Percentiles rank a stretch among this genome's conserved stretches.
phyloP scores from a whole-genome alignment of 2,113 vertebrate genomes.

The Neogobius melanostomus region DNA sequence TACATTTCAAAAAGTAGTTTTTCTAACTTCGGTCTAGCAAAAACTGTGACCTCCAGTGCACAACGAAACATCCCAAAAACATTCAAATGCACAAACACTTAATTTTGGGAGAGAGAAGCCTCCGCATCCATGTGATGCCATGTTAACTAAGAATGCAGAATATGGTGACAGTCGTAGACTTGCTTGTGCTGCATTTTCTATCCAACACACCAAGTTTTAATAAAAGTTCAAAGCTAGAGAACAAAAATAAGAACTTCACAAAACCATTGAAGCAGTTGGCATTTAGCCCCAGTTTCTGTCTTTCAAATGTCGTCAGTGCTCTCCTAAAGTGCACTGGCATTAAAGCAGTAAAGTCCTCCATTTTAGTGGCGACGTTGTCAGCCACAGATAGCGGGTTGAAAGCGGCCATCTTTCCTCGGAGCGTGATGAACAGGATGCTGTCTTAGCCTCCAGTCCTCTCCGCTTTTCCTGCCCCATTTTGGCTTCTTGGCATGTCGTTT shows the following conservation, averaged over 20 bases:
- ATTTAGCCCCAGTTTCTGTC: neutral
- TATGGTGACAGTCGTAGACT: too few species aligned
- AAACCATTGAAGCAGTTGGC: neutral
- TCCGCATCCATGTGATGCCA: too few species aligned
- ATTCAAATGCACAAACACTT: too few species aligned
- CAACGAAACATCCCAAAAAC: too few species aligned
- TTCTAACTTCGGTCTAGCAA: too few species aligned
- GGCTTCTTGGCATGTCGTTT: conserved; percentile 48
- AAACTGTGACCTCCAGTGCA: too few species aligned
- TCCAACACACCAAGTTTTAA: neutral
- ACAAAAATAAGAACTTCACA: neutral
- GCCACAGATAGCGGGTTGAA: neutral
- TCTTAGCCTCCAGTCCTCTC: conserved; percentile 15
- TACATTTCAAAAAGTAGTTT: too few species aligned
- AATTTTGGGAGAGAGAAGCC: too few species aligned
- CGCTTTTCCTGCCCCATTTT: conserved; percentile 26
- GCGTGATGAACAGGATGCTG: conserved; percentile 6
- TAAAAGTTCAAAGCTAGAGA: neutral
- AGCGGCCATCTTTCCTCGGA: conserved; percentile 21
- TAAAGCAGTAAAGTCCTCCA: neutral
- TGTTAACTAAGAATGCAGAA: too few species aligned
- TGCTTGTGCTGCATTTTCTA: too few species aligned
- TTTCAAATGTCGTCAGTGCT: neutral
- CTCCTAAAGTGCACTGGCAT: neutral
- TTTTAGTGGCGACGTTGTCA: conserved; percentile 8